These are phyloP conservation scores for Heteromormyrus szaboi DNA, from an alignment of 2,797 vertebrate species.

Conservation along the genomic window DNA sequence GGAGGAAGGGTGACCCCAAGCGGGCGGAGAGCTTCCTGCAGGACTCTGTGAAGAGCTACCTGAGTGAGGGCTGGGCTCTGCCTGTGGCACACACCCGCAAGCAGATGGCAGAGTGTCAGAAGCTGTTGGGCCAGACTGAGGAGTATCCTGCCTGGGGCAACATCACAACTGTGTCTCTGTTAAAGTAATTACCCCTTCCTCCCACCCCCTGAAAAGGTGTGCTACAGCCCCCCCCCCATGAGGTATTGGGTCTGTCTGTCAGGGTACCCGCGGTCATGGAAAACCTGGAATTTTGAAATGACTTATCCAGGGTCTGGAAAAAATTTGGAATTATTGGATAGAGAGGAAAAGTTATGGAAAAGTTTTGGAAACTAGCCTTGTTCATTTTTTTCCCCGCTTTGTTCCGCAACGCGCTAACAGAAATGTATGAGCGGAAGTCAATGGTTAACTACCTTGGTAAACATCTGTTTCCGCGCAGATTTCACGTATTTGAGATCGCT, in stretches of 20 bases:
- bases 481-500: too few relatives aligned
- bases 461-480: too few relatives aligned
- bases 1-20: slow-evolving; percentile 85
- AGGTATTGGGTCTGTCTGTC: not conserved
- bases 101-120: slow-evolving; percentile 90
- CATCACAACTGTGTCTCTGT: not conserved
- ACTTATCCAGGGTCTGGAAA: too few relatives aligned
- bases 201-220: not conserved
- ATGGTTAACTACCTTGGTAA: too few relatives aligned
- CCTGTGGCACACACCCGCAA: slow-evolving; percentile 88
- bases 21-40: slow-evolving; percentile 81
- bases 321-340: too few relatives aligned
- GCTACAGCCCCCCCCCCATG: not conserved
- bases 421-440: too few relatives aligned
- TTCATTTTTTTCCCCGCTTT: too few relatives aligned
- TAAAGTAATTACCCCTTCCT: not conserved
- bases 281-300: too few relatives aligned
- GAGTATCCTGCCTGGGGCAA: slow-evolving; percentile 77
- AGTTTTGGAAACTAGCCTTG: too few relatives aligned
- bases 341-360: too few relatives aligned
- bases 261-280: too few relatives aligned
- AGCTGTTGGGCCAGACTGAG: slow-evolving; percentile 76
- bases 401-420: too few relatives aligned
- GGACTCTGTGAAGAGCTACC: slow-evolving; percentile 84
- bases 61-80: slow-evolving; percentile 84